Conservation (phyloP, 2,113 vertebrate genomes). For the Harpagus bidentatus region DNA sequence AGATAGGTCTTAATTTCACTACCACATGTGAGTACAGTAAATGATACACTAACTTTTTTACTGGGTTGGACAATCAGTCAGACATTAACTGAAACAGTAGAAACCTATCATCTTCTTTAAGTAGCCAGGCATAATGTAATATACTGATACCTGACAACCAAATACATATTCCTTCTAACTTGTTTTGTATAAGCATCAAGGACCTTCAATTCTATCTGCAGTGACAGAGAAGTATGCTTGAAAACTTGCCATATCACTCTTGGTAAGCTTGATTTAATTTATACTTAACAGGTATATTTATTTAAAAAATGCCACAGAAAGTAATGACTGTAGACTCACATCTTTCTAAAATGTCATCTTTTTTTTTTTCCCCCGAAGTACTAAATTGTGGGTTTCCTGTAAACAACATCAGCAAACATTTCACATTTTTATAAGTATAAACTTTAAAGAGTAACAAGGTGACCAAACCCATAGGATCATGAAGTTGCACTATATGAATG, state of each 20-base stretch:
- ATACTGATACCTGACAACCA: not conserved
- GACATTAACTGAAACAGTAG: not conserved
- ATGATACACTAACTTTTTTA: not conserved
- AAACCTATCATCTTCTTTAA: not conserved
- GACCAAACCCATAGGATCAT: not conserved
- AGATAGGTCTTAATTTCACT: not conserved
- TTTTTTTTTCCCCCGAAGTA: accelerated
- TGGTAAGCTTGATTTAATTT: not conserved
- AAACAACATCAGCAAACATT: not conserved
- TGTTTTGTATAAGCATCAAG: not conserved
- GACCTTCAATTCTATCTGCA: not conserved
- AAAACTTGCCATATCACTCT: not conserved
- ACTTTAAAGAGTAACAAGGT: not conserved
- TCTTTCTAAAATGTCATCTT: not conserved
- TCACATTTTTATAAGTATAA: not conserved
- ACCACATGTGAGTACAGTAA: accelerated
- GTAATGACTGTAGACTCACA: not conserved
- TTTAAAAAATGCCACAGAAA: not conserved
- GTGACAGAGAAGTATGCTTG: not conserved
- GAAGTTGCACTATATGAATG: not conserved
- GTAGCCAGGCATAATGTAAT: not conserved
- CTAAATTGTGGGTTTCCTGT: not conserved
- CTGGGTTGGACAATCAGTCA: not conserved
- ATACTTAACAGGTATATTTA: not conserved
- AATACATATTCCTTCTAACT: not conserved